Evolutionary conservation across 2,888 invertebrate species (phyloP).

Genomic region (Erebia epiphron): DNA sequence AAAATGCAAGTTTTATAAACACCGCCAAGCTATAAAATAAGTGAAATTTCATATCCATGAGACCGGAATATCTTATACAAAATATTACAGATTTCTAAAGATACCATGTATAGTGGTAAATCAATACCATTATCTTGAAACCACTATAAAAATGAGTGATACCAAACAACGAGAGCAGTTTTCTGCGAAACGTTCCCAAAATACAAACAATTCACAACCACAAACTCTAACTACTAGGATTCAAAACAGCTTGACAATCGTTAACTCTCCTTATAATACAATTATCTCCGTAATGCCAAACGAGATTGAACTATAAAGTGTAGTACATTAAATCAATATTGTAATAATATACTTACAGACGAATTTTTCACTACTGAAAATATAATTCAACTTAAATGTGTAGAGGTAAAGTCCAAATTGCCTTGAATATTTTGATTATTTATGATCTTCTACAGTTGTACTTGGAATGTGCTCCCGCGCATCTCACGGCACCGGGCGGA

Average conservation of each 20-base stretch:
- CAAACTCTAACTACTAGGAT: slow-evolving; percentile 33
- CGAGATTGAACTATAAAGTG: slow-evolving; percentile 51
- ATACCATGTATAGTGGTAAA: slow-evolving; percentile 70
- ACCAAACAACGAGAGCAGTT: slow-evolving; percentile 57
- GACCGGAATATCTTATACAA: slow-evolving; percentile 42
- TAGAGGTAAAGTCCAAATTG: slow-evolving; percentile 42
- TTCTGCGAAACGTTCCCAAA: slow-evolving; percentile 55
- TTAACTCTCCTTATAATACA: slow-evolving; percentile 39
- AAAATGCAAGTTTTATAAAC: slow-evolving; percentile 10
- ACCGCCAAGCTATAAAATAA: neutral
- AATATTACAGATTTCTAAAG: slow-evolving; percentile 63
- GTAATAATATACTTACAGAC: slow-evolving; percentile 38
- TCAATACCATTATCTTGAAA: slow-evolving; percentile 81
- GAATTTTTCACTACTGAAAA: slow-evolving; percentile 13
- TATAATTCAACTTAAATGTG: slow-evolving; percentile 12
- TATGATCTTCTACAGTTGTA: slow-evolving; percentile 47
- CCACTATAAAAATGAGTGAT: slow-evolving; percentile 78
- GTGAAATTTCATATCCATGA: slow-evolving; percentile 39
- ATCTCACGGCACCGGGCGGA: slow-evolving; percentile 73
- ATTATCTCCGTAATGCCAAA: slow-evolving; percentile 46
- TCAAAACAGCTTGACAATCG: slow-evolving; percentile 35
- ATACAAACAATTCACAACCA: slow-evolving; percentile 40
- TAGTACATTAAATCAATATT: slow-evolving; percentile 44
- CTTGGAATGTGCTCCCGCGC: slow-evolving; percentile 66
- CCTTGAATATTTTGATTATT: slow-evolving; percentile 20